These are phyloP conservation scores for Phylloscopus whistleri DNA, from an alignment of 2,113 vertebrate genomes.

Conservation along the genomic window DNA sequence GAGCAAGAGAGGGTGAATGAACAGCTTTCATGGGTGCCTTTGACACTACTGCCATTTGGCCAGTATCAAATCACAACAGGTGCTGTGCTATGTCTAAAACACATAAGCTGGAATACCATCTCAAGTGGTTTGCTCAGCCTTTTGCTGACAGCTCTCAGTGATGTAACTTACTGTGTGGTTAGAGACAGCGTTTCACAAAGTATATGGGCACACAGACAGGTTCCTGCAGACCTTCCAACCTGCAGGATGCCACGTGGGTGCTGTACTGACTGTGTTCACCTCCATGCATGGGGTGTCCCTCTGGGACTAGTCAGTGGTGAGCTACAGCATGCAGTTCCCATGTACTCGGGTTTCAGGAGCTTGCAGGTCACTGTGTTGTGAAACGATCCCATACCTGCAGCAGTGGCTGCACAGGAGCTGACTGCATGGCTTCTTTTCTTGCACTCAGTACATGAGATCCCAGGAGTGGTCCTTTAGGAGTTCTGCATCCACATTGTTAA, in stretches of 20 bases:
- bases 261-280: background rate
- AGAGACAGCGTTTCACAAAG: background rate
- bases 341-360: background rate
- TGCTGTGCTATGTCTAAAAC: background rate
- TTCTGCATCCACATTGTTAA: background rate
- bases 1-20: background rate
- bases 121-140: background rate
- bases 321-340: background rate
- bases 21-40: background rate
- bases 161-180: background rate
- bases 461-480: background rate
- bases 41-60: background rate
- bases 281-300: background rate
- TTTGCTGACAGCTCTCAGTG: background rate
- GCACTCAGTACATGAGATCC: rapidly evolving
- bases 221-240: background rate
- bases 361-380: background rate
- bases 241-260: background rate
- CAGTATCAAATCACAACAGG: background rate
- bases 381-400: rapidly evolving
- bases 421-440: background rate
- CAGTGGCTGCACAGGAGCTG: background rate
- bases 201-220: rapidly evolving
- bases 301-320: background rate
- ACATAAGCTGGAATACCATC: background rate